Evolutionary conservation across 2,113 vertebrate species (phyloP).

Genomic region (Fregetta grallaria): DNA sequence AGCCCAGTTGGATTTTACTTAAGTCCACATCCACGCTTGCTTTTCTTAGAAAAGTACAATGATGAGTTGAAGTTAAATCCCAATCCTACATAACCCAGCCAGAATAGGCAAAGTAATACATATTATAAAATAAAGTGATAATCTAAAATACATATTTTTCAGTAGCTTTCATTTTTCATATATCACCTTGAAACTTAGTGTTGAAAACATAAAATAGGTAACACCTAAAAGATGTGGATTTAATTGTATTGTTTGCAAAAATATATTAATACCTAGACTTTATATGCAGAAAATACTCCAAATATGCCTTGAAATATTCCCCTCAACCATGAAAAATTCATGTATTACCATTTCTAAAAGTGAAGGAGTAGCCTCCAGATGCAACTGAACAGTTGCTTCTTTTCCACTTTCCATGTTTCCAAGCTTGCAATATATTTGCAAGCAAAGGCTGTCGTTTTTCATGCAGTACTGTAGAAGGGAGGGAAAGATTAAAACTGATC

Average conservation of each 20-base stretch:
- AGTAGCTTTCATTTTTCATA: background rate
- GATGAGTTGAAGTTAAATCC: slow-evolving; percentile 35
- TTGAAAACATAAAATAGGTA: background rate
- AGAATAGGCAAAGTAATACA: background rate
- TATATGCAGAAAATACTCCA: background rate
- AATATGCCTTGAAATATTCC: background rate
- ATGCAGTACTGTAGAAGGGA: slow-evolving; percentile 82
- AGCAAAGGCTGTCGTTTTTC: slow-evolving; percentile 79
- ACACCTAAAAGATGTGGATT: background rate
- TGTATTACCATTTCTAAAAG: slow-evolving; percentile 78
- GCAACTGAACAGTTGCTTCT: slow-evolving; percentile 82
- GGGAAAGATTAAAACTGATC: slow-evolving; percentile 10
- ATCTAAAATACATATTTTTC: background rate
- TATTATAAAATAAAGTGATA: background rate
- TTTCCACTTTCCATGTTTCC: slow-evolving; percentile 87
- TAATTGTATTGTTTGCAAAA: background rate
- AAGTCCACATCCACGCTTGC: background rate
- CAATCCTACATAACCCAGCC: background rate
- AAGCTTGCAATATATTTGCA: slow-evolving; percentile 82
- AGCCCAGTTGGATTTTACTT: slow-evolving; percentile 31
- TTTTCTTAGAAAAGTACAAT: slow-evolving; percentile 25
- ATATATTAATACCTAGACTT: background rate
- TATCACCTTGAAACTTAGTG: background rate
- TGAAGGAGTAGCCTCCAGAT: slow-evolving; percentile 82
- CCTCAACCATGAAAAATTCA: background rate